A percentile compares a stretch with the other conserved stretches of the same genome.
phyloP scores from a whole-genome alignment of 2,888 invertebrate genomes.

The Macrophya annulata region DNA sequence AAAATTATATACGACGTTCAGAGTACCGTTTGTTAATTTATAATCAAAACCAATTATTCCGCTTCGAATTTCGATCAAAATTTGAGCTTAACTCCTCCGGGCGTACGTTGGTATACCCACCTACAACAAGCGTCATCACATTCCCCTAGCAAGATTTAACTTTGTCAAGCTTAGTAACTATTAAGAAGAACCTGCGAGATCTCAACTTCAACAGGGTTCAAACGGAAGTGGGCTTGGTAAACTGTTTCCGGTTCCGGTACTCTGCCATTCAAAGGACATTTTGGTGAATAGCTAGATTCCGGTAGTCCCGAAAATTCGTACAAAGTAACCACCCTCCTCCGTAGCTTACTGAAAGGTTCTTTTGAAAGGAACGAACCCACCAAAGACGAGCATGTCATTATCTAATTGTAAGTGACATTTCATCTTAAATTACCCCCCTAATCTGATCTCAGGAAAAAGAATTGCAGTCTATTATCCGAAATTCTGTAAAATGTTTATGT shows the following conservation, averaged over 20 bases:
- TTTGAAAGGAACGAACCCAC: conserved; percentile 9
- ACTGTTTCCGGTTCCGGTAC: conserved; percentile 52
- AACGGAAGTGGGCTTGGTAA: conserved; percentile 47
- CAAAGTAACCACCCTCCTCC: conserved; percentile 31
- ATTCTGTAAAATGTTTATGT: background rate
- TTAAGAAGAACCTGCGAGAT: background rate
- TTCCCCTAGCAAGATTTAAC: conserved; percentile 34
- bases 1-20: no score
- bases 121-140: background rate
- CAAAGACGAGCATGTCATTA: conserved; percentile 26
- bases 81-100: background rate
- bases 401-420: conserved; percentile 43
- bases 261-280: conserved; percentile 37
- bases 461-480: background rate
- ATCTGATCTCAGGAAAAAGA: background rate
- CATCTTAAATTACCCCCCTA: background rate
- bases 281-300: conserved; percentile 42
- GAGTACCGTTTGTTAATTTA: background rate
- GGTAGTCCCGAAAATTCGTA: conserved; percentile 39
- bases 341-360: background rate
- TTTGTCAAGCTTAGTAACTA: conserved; percentile 23
- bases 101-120: background rate
- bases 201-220: conserved; percentile 45
- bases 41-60: background rate
- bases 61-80: background rate